phyloP scores from a whole-genome alignment of 2,797 vertebrate species.

The Pseudocheirus occidentalis region DNA sequence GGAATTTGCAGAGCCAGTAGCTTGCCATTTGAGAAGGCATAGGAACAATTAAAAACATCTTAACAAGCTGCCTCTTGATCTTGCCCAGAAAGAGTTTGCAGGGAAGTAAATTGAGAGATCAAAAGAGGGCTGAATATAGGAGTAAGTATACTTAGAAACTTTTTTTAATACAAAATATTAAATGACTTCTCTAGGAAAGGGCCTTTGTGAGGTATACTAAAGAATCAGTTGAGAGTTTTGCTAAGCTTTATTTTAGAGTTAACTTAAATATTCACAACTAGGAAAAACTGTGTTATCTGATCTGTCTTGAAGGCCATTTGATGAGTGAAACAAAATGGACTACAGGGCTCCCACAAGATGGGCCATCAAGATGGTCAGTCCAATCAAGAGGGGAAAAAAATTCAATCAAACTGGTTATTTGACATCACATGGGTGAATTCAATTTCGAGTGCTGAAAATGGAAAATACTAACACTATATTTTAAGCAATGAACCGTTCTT shows the following conservation, averaged over 20 bases:
- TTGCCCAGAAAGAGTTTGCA: neutral
- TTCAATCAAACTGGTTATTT: neutral
- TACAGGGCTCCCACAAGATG: neutral
- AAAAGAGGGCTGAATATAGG: neutral
- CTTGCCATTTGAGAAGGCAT: neutral
- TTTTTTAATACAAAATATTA: neutral
- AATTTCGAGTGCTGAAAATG: neutral
- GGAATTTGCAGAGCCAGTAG: neutral
- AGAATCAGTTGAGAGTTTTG: neutral
- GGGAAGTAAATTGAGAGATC: neutral
- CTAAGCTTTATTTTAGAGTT: neutral
- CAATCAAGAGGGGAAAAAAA: neutral
- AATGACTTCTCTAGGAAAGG: neutral
- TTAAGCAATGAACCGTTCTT: neutral
- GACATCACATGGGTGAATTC: neutral
- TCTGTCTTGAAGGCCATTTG: neutral
- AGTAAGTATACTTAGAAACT: constrained; percentile 12
- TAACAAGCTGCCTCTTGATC: neutral
- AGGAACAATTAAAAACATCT: neutral
- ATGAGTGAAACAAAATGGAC: neutral
- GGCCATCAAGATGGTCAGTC: neutral
- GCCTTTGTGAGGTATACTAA: neutral
- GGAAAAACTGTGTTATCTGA: neutral
- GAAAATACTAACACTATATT: neutral
- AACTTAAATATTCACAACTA: neutral